phyloP scores from a whole-genome alignment of 2,888 invertebrate species.

The Automeris io region DNA sequence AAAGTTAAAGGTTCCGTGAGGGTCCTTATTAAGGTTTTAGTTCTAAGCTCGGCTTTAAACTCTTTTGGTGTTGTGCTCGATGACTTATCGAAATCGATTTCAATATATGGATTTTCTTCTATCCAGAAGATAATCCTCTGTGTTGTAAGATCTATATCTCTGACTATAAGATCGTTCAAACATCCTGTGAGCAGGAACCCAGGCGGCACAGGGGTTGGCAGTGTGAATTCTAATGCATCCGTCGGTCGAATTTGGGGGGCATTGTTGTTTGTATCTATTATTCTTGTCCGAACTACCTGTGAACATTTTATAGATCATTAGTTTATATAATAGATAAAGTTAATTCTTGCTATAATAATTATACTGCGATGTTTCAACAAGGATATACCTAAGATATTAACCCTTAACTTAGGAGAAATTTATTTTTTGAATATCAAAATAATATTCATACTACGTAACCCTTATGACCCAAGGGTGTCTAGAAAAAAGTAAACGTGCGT shows the following conservation, averaged over 20 bases:
- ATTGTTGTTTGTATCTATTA: slow-evolving; percentile 71
- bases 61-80: slow-evolving; percentile 38
- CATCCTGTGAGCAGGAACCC: slow-evolving; percentile 56
- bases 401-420: too few species aligned
- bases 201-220: slow-evolving; percentile 69
- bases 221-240: slow-evolving; percentile 39
- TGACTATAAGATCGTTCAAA: slow-evolving; percentile 52
- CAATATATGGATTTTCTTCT: slow-evolving; percentile 50
- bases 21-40: slow-evolving; percentile 48
- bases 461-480: too few species aligned
- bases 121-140: slow-evolving; percentile 47
- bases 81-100: slow-evolving; percentile 40
- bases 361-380: background rate
- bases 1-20: slow-evolving; percentile 45
- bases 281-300: slow-evolving; percentile 50
- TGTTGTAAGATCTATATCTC: slow-evolving; percentile 75
- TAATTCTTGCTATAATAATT: slow-evolving; percentile 6
- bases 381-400: background rate
- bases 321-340: slow-evolving; percentile 8
- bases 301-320: slow-evolving; percentile 22
- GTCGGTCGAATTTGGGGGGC: slow-evolving; percentile 49
- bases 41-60: slow-evolving; percentile 46
- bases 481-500: too few species aligned
- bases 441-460: too few species aligned
- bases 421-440: too few species aligned